phyloP scores from a whole-genome alignment of 2,888 invertebrate species.

The Drosophila sordidula region DNA sequence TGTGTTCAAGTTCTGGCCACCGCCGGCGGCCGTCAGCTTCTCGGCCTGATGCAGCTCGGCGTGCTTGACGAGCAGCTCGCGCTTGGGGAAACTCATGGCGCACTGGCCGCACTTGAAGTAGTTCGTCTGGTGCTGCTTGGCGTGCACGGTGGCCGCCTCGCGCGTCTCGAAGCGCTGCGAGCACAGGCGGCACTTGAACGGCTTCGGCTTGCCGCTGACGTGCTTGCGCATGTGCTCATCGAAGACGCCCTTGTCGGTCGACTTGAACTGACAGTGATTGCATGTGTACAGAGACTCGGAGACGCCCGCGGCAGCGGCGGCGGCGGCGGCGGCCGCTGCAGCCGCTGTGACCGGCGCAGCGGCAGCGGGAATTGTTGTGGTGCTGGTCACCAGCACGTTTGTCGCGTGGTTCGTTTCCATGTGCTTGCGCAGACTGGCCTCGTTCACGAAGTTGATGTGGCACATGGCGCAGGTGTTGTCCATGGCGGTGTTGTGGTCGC shows the following conservation, averaged over 20 bases:
- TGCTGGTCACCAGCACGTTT: slow-evolving; percentile 82
- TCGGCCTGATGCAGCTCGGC: slow-evolving; percentile 84
- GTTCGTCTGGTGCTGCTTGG: slow-evolving; percentile 85
- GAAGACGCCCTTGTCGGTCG: slow-evolving; percentile 83
- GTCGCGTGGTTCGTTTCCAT: slow-evolving; percentile 85
- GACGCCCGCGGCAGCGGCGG: slow-evolving; percentile 52
- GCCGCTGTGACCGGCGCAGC: slow-evolving; percentile 73
- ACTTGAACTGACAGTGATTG: slow-evolving; percentile 84
- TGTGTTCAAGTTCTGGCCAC: slow-evolving; percentile 77
- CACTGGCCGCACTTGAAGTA: slow-evolving; percentile 85
- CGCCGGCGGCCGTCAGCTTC: slow-evolving; percentile 49
- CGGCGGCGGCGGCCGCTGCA: slow-evolving; percentile 69
- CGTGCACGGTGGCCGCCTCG: slow-evolving; percentile 84
- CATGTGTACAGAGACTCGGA: slow-evolving; percentile 80
- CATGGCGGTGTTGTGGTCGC: slow-evolving; percentile 84
- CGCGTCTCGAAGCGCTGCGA: slow-evolving; percentile 85
- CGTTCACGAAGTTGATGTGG: slow-evolving; percentile 84
- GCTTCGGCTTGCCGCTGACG: slow-evolving; percentile 82
- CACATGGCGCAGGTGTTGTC: slow-evolving; percentile 84
- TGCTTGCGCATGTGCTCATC: slow-evolving; percentile 85
- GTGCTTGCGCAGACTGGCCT: slow-evolving; percentile 84
- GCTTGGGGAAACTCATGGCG: slow-evolving; percentile 84
- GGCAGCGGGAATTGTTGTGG: slow-evolving; percentile 81
- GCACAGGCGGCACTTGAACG: slow-evolving; percentile 85
- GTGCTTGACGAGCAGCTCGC: slow-evolving; percentile 84